These are phyloP conservation scores for Hirtodrosophila alboralis DNA, from an alignment of 2,888 invertebrate species.

Conservation along the genomic window DNA sequence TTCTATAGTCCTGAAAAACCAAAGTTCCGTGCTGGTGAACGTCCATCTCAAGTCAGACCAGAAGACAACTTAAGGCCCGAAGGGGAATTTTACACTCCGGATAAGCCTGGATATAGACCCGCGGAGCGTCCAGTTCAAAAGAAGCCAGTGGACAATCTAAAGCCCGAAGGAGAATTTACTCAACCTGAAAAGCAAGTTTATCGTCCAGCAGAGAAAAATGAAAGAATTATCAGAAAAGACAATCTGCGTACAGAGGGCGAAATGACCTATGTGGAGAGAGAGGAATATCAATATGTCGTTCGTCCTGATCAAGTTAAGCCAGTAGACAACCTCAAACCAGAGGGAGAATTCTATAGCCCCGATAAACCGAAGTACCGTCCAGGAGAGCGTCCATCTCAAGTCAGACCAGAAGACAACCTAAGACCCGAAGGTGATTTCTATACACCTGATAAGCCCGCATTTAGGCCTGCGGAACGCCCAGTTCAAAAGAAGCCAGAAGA, in stretches of 20 bases:
- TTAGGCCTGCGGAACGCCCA: constrained; percentile 57
- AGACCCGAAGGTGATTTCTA: constrained; percentile 24
- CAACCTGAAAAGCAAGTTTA: constrained; percentile 83
- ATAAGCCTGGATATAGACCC: constrained; percentile 27
- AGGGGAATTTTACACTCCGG: constrained; percentile 84
- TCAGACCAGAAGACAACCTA: constrained; percentile 85
- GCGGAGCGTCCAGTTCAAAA: constrained; percentile 44
- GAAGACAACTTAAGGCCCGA: constrained; percentile 85
- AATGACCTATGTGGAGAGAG: constrained; percentile 83
- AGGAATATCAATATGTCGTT: constrained; percentile 65
- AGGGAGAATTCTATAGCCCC: constrained; percentile 80
- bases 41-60: constrained; percentile 52
- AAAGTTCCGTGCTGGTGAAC: not conserved
- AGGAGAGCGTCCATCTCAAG: constrained; percentile 85
- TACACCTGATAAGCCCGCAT: constrained; percentile 73
- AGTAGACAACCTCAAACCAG: constrained; percentile 84
- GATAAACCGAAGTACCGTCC: constrained; percentile 85
- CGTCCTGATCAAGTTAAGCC: constrained; percentile 84
- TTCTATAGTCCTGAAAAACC: constrained; percentile 80
- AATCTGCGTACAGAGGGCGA: constrained; percentile 86
- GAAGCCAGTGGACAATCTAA: constrained; percentile 85
- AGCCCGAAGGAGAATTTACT: constrained; percentile 78
- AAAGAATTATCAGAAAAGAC: constrained; percentile 67
- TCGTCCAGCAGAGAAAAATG: constrained; percentile 85
- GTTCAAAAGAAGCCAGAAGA: constrained; percentile 29